These are phyloP conservation scores for Meriones psammophilus DNA, from an alignment of 2,797 vertebrate genomes.

Conservation along the genomic window DNA sequence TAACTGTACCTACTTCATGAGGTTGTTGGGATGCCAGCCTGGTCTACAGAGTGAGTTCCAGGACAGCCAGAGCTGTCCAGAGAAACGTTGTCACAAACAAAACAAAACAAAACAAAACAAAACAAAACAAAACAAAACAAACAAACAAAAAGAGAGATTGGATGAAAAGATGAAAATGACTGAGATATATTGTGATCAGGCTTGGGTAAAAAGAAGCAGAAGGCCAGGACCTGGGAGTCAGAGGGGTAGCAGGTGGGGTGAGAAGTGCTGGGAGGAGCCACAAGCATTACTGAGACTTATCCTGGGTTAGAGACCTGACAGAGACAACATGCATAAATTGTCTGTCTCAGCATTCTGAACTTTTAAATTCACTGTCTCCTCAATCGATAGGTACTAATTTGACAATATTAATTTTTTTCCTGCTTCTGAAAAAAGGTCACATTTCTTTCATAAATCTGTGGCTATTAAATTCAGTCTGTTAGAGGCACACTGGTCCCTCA, in stretches of 20 bases:
- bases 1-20: too few species aligned
- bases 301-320: not conserved
- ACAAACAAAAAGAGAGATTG: too few species aligned
- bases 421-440: not conserved
- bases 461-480: not conserved
- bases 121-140: too few species aligned
- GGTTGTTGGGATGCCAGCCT: too few species aligned
- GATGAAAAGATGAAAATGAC: too few species aligned
- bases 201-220: not conserved
- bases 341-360: constrained; percentile 2
- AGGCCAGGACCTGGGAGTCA: not conserved
- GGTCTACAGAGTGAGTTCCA: too few species aligned
- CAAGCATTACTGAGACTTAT: not conserved
- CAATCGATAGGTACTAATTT: constrained; percentile 29
- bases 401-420: constrained; percentile 6
- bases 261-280: not conserved
- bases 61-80: too few species aligned
- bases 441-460: constrained; percentile 22
- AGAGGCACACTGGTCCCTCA: not conserved
- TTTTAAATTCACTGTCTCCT: not conserved
- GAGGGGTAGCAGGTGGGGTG: not conserved
- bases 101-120: too few species aligned
- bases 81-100: too few species aligned
- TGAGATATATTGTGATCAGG: too few species aligned
- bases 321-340: not conserved